Evolutionary conservation across 2,888 invertebrate genomes (phyloP).

Genomic region (Parnassius mnemosyne): DNA sequence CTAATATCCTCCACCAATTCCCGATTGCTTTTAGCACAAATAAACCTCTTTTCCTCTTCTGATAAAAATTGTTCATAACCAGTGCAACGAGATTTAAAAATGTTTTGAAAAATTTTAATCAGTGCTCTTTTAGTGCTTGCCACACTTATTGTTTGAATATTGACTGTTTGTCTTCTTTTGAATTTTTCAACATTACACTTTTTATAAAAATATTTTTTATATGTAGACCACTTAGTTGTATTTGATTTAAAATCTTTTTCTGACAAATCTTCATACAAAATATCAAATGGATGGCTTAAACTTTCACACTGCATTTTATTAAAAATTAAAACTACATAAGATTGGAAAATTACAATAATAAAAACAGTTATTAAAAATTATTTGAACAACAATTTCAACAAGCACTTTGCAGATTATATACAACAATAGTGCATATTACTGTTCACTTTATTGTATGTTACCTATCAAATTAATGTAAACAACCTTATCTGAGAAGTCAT

Average conservation of each 20-base stretch:
- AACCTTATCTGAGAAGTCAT: slow-evolving; percentile 66
- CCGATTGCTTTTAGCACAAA: slow-evolving; percentile 40
- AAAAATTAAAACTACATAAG: slow-evolving; percentile 1
- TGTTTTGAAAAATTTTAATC: slow-evolving; percentile 58
- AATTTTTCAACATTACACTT: slow-evolving; percentile 51
- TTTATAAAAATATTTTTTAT: slow-evolving; percentile 49
- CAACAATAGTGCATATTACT: slow-evolving; percentile 25
- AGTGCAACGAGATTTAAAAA: slow-evolving; percentile 67
- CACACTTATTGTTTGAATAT: slow-evolving; percentile 59
- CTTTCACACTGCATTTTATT: slow-evolving; percentile 30
- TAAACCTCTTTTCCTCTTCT: slow-evolving; percentile 86
- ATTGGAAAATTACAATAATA: neutral
- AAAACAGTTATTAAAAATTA: neutral
- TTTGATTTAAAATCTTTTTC: slow-evolving; percentile 33
- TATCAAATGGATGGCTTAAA: slow-evolving; percentile 31
- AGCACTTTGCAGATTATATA: slow-evolving; percentile 32
- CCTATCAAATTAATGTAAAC: slow-evolving; percentile 45
- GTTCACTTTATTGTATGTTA: neutral
- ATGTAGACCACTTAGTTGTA: slow-evolving; percentile 49
- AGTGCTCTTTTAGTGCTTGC: slow-evolving; percentile 61
- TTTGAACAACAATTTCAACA: slow-evolving; percentile 22
- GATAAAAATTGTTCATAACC: slow-evolving; percentile 84
- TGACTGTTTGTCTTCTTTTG: slow-evolving; percentile 42
- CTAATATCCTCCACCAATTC: slow-evolving; percentile 62
- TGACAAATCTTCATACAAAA: slow-evolving; percentile 36